Evolutionary conservation across 2,888 invertebrate species (phyloP).

Genomic region (Drosophila lutescens): DNA sequence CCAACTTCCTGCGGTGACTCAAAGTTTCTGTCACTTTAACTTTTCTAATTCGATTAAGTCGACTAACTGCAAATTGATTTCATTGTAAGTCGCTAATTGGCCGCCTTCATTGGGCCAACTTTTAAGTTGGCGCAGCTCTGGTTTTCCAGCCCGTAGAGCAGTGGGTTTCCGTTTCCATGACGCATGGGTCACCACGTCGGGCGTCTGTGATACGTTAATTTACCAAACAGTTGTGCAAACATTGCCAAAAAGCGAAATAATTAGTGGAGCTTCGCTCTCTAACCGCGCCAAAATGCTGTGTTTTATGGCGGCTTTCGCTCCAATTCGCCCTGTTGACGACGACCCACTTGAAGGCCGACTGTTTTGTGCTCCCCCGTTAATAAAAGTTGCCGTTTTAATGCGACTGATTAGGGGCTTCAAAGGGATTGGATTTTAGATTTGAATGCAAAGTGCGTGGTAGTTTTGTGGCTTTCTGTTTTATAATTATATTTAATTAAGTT

Average conservation of each 20-base stretch:
- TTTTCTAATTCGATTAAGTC: slow-evolving; percentile 72
- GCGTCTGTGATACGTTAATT: slow-evolving; percentile 6
- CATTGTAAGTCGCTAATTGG: slow-evolving; percentile 72
- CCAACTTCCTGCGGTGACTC: slow-evolving; percentile 30
- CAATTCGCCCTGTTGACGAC: neutral
- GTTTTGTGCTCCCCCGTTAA: neutral
- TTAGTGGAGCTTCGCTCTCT: slow-evolving; percentile 31
- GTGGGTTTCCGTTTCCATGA: neutral
- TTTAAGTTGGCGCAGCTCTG: slow-evolving; percentile 24
- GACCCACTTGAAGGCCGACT: slow-evolving; percentile 13
- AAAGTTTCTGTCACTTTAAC: slow-evolving; percentile 70
- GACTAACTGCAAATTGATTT: slow-evolving; percentile 73
- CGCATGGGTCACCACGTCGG: slow-evolving; percentile 1
- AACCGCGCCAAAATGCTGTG: neutral
- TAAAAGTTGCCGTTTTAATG: slow-evolving; percentile 3
- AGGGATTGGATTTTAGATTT: neutral
- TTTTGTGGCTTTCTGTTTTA: neutral
- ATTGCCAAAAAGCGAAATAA: slow-evolving; percentile 48
- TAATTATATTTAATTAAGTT: neutral
- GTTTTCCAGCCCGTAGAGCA: slow-evolving; percentile 9
- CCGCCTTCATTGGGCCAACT: slow-evolving; percentile 47
- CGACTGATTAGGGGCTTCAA: neutral
- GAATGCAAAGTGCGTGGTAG: neutral
- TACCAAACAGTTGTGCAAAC: slow-evolving; percentile 61
- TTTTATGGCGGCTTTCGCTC: slow-evolving; percentile 3